Evolutionary conservation across 2,113 vertebrate species (phyloP), one percentile per base, ranked within the genome.

Genomic region (Erpornis zantholeuca): DNA sequence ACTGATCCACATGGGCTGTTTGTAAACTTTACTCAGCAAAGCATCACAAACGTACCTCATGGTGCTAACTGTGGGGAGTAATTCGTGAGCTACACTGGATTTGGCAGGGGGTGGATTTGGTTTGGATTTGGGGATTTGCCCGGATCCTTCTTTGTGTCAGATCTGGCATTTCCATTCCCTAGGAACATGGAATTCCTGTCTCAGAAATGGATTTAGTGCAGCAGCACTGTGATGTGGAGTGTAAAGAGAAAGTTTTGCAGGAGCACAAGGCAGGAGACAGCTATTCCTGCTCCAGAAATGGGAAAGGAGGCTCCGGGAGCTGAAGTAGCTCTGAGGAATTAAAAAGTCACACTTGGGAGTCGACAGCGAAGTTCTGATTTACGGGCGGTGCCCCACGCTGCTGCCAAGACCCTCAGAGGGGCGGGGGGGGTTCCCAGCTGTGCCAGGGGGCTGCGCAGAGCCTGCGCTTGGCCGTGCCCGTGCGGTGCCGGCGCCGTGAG

Each of bases 51-150:
- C 11, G 5, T 0, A 17, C 42, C 68, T 52, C 28, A 10, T 19
- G 88, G 54, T 64, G 68, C 47, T 24, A 57, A 31, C 38, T 50
- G 24, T 4, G 14, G 33, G 73, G 73, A 65, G 80, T 22, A 53
- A 49, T 31, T 4, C 0, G 2, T 49, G 59, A 82, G 71, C 71
- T 16, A 1, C 21, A 0, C 8, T 8, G 73, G 54, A 3, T 65
- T 86, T 66, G 60, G 60, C 27, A 45, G 31, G 22, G 53, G 10
- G 11, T 61, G 50, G n/a, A 14, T 47, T 73, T 61, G 81, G 28
- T 60, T 75, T 65, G 82, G 54, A 15, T 83, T 86, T 60, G 61
- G 70, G 64, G 47, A 14, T 82, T 80, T 80, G 35, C 69, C 90
- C 56, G 9, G 45, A 33, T 79, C 73, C 47, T 84, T 60, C 71